A percentile compares a stretch with the other conserved stretches of the same genome.
Evolutionary conservation across 2,888 invertebrate species (phyloP).

Genomic region (Pilophorus perplexus): DNA sequence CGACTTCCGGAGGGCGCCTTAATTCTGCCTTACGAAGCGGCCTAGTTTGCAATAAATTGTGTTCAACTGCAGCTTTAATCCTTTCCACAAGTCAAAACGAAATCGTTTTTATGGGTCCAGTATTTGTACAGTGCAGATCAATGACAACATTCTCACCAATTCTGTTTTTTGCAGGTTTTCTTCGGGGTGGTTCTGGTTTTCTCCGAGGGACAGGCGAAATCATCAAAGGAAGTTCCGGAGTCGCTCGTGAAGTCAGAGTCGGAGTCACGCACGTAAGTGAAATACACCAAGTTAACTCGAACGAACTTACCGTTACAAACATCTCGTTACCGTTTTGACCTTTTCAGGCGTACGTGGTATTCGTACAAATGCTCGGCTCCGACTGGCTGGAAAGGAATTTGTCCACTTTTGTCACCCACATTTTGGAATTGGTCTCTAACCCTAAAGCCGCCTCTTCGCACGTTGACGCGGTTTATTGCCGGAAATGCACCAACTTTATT

Average conservation of each 20-base stretch:
- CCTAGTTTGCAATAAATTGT: too few relatives aligned
- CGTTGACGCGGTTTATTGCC: slow-evolving; percentile 95
- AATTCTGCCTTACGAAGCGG: too few relatives aligned
- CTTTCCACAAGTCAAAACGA: too few relatives aligned
- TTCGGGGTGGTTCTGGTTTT: slow-evolving; percentile 90
- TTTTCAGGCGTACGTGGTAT: slow-evolving; percentile 85
- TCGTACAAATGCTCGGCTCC: slow-evolving; percentile 89
- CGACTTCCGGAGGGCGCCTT: too few relatives aligned
- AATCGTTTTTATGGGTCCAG: too few relatives aligned
- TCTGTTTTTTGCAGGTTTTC: slow-evolving; percentile 68
- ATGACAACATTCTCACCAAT: too few relatives aligned
- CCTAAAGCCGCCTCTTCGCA: slow-evolving; percentile 94
- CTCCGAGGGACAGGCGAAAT: slow-evolving; percentile 91
- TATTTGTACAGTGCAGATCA: too few relatives aligned
- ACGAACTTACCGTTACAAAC: too few relatives aligned
- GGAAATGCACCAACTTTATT: slow-evolving; percentile 96
- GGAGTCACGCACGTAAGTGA: slow-evolving; percentile 94
- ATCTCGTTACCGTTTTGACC: background rate
- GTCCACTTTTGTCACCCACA: slow-evolving; percentile 78
- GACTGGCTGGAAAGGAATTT: slow-evolving; percentile 93
- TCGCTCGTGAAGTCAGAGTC: slow-evolving; percentile 92
- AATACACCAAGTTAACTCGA: background rate
- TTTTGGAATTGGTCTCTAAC: slow-evolving; percentile 84
- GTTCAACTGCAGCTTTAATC: too few relatives aligned
- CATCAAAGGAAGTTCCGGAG: slow-evolving; percentile 89